These are phyloP conservation scores for Eremobia ochroleuca DNA, from an alignment of 2,888 invertebrate genomes.

Conservation along the genomic window DNA sequence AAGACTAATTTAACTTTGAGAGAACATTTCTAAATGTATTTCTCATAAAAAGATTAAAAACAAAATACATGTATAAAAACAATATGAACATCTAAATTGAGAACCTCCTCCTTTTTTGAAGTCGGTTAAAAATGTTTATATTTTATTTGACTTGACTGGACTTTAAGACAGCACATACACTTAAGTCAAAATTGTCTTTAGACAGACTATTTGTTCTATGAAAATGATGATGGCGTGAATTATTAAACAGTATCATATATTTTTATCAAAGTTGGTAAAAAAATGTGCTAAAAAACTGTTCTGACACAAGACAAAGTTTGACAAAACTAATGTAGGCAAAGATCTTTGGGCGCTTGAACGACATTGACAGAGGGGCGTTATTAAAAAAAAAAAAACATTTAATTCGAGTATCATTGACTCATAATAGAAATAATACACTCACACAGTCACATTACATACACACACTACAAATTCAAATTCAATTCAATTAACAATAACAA, in stretches of 20 bases:
- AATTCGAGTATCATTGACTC: no score
- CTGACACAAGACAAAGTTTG: background rate
- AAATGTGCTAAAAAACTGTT: background rate
- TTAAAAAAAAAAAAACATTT: no score
- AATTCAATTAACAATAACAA: no score
- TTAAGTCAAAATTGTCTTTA: background rate
- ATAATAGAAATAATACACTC: no score
- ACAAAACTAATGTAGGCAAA: background rate
- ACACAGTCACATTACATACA: no score
- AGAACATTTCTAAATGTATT: background rate
- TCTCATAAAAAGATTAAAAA: background rate
- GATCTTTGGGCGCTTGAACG: background rate
- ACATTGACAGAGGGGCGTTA: background rate
- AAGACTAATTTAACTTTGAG: background rate
- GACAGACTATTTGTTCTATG: background rate
- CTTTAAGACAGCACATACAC: background rate
- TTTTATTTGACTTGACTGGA: background rate
- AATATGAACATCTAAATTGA: no score
- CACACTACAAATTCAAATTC: no score
- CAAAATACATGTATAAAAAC: no score
- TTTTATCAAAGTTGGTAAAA: background rate
- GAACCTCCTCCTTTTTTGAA: no score
- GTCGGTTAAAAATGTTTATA: background rate
- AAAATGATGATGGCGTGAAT: background rate
- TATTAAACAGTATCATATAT: background rate